Evolutionary conservation across 2,113 vertebrate species (phyloP).

Genomic region (rabbit (Oryctolagus cuniculus)): DNA sequence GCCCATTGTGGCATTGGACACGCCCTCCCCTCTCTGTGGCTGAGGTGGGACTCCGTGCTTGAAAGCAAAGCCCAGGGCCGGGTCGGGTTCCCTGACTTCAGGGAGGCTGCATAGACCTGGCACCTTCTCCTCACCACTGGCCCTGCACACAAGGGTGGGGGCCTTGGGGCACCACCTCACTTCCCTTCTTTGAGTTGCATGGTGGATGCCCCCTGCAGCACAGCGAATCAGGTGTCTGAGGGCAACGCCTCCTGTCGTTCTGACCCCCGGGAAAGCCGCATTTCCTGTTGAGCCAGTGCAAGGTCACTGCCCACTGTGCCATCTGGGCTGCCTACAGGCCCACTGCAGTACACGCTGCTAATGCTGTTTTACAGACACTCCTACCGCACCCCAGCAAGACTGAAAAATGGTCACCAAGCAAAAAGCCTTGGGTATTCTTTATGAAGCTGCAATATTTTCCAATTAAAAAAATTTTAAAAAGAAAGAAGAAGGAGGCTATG

Average conservation of each 20-base stretch:
- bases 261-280: background rate
- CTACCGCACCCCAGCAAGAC: constrained; percentile 73
- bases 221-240: rapidly evolving
- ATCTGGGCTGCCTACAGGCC: background rate
- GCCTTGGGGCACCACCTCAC: background rate
- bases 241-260: rapidly evolving
- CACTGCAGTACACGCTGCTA: background rate
- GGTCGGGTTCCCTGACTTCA: background rate
- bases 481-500: background rate
- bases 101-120: rapidly evolving
- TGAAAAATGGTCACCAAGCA: constrained; percentile 78
- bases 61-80: background rate
- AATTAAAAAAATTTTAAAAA: constrained; percentile 59
- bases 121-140: rapidly evolving
- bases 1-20: too few species aligned
- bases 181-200: background rate
- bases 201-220: background rate
- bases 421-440: constrained; percentile 75
- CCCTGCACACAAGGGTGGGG: background rate
- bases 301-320: too few species aligned
- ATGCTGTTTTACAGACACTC: constrained; percentile 64
- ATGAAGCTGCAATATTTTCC: constrained; percentile 76
- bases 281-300: rapidly evolving
- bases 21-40: rapidly evolving
- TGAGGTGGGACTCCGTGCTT: too few species aligned